phyloP scores from a whole-genome alignment of 2,797 vertebrate species.

The Thunnus albacares region DNA sequence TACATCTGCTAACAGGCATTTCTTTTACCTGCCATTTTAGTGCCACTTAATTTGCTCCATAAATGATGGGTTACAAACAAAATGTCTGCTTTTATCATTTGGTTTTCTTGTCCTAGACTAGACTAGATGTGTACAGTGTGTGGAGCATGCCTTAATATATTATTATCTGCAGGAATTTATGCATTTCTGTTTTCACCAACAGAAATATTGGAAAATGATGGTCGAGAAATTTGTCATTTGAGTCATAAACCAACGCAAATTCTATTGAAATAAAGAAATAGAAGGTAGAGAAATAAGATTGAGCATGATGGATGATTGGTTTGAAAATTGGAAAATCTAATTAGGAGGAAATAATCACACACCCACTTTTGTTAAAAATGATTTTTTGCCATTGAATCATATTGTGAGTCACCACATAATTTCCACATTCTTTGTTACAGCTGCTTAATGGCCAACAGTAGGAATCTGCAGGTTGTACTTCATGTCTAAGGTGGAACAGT shows the following conservation, averaged over 20 bases:
- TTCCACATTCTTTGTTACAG: no score
- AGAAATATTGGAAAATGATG: no score
- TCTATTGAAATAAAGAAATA: background rate
- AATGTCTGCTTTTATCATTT: background rate
- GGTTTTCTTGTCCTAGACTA: background rate
- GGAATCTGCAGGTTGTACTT: background rate
- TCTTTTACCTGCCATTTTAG: background rate
- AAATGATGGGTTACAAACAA: background rate
- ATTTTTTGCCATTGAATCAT: no score
- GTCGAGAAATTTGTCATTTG: background rate
- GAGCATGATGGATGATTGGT: background rate
- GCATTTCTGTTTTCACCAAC: no score
- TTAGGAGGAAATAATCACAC: no score
- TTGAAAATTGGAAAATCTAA: background rate
- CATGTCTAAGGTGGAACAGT: background rate
- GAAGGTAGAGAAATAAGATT: background rate
- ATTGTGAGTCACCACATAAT: no score
- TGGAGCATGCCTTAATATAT: background rate
- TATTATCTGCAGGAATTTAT: no score
- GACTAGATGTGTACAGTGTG: background rate
- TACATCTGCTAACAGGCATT: background rate
- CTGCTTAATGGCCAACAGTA: background rate
- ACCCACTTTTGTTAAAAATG: no score
- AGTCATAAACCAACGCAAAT: background rate
- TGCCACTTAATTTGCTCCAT: background rate